phyloP scores from a whole-genome alignment of 2,888 invertebrate species.

The Plemyria rubiginata region DNA sequence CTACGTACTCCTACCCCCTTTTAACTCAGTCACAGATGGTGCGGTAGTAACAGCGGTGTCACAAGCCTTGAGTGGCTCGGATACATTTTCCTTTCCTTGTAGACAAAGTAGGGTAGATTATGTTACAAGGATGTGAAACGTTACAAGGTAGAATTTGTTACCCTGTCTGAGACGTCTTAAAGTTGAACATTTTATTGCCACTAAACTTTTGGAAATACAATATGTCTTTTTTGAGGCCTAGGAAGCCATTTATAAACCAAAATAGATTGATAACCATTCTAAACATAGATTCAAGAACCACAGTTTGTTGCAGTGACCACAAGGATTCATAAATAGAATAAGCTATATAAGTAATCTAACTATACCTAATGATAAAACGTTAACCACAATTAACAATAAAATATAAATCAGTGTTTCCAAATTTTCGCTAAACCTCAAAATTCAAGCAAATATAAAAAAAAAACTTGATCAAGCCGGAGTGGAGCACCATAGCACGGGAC shows the following conservation, averaged over 20 bases:
- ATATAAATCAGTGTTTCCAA: too few species aligned
- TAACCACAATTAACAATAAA: too few species aligned
- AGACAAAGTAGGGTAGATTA: conserved; percentile 35
- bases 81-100: conserved; percentile 36
- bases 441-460: too few species aligned
- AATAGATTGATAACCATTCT: background rate
- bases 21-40: conserved; percentile 27
- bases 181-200: conserved; percentile 14
- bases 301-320: too few species aligned
- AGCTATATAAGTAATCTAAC: too few species aligned
- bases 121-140: conserved; percentile 29
- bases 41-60: conserved; percentile 45
- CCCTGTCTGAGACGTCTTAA: conserved; percentile 10
- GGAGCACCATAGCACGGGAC: too few species aligned
- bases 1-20: conserved; percentile 33
- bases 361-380: too few species aligned
- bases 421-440: too few species aligned
- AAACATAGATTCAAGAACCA: background rate
- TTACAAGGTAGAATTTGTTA: conserved; percentile 22
- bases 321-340: too few species aligned
- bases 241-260: background rate
- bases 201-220: conserved; percentile 6
- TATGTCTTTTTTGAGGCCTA: background rate
- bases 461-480: too few species aligned
- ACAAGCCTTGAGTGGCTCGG: conserved; percentile 48